These are phyloP conservation scores for Melinaea menophilus DNA, from an alignment of 2,888 invertebrate species.

Conservation along the genomic window DNA sequence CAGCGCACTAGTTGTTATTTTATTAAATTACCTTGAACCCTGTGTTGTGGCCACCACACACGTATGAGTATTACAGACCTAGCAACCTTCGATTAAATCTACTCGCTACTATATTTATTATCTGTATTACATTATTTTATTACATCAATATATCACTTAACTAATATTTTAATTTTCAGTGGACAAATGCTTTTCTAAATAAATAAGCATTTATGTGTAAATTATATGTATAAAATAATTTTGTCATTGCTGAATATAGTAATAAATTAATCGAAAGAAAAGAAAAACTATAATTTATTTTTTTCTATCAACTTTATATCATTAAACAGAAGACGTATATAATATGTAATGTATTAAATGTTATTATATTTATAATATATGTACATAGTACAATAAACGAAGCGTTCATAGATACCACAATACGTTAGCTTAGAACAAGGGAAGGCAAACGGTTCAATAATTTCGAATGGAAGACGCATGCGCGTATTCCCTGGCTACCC, in stretches of 20 bases:
- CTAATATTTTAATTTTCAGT: no score
- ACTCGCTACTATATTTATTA: not conserved
- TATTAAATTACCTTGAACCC: slow-evolving; percentile 33
- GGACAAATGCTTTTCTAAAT: no score
- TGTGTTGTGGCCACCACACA: slow-evolving; percentile 25
- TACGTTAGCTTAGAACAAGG: slow-evolving; percentile 35
- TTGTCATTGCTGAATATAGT: no score
- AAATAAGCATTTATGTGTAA: no score
- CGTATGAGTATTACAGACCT: slow-evolving; percentile 9
- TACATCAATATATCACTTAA: no score
- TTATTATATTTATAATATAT: slow-evolving; percentile 9
- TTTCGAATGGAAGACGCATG: slow-evolving; percentile 47
- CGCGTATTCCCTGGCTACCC: slow-evolving; percentile 46
- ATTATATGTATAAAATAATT: no score
- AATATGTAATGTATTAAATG: not conserved
- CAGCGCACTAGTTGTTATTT: slow-evolving; percentile 53
- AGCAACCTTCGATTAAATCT: not conserved
- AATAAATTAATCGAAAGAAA: no score
- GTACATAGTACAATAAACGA: not conserved
- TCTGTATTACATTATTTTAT: no score
- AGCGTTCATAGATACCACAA: slow-evolving; percentile 11
- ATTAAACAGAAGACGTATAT: no score
- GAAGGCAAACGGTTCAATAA: slow-evolving; percentile 53
- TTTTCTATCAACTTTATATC: no score
- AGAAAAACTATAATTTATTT: no score